Evolutionary conservation across 53 echinoderm and acorn worm genomes (phyloP), one percentile per base, ranked within the genome.

Genomic region (Actinopyga echinites): DNA sequence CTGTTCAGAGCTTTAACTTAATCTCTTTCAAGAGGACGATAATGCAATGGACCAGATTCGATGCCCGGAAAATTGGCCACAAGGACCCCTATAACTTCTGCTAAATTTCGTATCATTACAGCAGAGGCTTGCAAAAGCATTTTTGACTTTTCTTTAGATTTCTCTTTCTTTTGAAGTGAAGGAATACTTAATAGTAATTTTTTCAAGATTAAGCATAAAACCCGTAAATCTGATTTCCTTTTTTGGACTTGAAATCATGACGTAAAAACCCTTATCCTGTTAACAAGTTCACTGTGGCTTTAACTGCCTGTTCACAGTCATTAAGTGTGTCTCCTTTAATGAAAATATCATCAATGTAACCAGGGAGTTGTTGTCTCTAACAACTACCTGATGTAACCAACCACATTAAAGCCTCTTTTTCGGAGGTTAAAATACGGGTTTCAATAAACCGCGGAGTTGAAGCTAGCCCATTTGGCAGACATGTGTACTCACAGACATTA

Each of bases 401-500:
- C 29, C 9, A 30, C 60, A 56, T 79, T 79, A 54, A 79, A 69
- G 36, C 22, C 44, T 44, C 56, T 54, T 59, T 74, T 49, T 59
- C 85, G 32, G 78, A 85, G 67, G 17, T 44, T 80, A 6, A 85
- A 67, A 34, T 37, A 79, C 0, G 79, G 79, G 24, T 88, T 88
- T 49, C 83, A 84, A 78, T 54, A 89, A 20, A 68, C 23, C 80
- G n/a, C 32, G 90, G 83, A 21, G 90, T 86, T 28, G 57, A 83
- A 1, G 84, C 40, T 21, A 87, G 64, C 1, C 91, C 87, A 80
- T 91, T 87, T 24, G 87, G 91, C 71, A 91, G 30, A 44, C 79
- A 83, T 9, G 79, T 87, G 45, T 52, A 91, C 33, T 87, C 83
- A 61, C 64, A 87, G 8, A 56, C 23, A 5, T 1, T 43, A 1